Evolutionary conservation across 2,888 invertebrate species (phyloP).

Genomic region (Athetis lepigone): DNA sequence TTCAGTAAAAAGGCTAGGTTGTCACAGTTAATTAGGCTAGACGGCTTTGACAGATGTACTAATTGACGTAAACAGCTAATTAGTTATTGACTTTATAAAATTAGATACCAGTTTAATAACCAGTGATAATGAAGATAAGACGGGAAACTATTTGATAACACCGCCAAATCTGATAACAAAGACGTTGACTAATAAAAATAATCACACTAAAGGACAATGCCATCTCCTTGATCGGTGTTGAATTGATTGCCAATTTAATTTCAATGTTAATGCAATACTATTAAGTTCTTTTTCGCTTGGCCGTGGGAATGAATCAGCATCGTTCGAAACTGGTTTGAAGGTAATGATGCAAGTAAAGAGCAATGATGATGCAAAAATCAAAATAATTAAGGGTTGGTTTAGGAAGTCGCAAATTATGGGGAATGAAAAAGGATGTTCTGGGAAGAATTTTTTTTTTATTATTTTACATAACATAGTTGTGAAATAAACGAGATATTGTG

Average conservation of each 20-base stretch:
- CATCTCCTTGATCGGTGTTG: neutral
- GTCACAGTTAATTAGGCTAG: too few species aligned
- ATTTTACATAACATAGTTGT: neutral
- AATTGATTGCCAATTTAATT: neutral
- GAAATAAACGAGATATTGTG: constrained; percentile 13
- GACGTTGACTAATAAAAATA: neutral
- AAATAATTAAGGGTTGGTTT: neutral
- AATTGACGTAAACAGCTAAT: too few species aligned
- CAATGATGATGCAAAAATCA: constrained; percentile 24
- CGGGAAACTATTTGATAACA: neutral
- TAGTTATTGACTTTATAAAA: too few species aligned
- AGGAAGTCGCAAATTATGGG: neutral
- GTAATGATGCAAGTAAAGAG: constrained; percentile 17
- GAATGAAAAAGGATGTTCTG: neutral
- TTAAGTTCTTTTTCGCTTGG: neutral
- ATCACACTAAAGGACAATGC: constrained; percentile 10
- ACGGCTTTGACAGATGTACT: too few species aligned
- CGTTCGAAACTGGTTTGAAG: constrained; percentile 17
- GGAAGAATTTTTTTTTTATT: neutral
- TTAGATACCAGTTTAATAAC: neutral
- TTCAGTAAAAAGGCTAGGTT: too few species aligned
- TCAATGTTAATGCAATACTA: neutral
- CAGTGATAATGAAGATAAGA: neutral
- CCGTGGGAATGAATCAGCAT: neutral
- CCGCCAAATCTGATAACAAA: neutral